Conservation (phyloP, 2,888 invertebrate genomes). For the Drosophila kanekoi region DNA sequence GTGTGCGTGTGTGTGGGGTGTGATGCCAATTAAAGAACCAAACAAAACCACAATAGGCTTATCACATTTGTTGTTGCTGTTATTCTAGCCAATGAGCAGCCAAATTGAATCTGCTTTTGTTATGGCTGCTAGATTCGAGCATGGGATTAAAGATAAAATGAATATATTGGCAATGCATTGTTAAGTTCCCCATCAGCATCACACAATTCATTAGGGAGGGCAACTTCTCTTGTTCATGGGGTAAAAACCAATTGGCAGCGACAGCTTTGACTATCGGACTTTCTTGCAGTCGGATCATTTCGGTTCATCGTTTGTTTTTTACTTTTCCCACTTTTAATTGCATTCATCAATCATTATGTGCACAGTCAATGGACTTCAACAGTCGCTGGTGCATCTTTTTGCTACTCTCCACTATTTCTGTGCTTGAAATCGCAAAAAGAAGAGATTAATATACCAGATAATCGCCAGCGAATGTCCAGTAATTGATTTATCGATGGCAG, state of each 20-base stretch:
- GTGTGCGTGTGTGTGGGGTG: constrained; percentile 15
- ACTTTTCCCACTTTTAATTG: constrained; percentile 55
- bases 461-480: constrained; percentile 61
- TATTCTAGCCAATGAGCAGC: constrained; percentile 37
- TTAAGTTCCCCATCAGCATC: background rate
- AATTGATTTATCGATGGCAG: constrained; percentile 72
- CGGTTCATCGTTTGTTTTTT: constrained; percentile 3
- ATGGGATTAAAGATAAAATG: background rate
- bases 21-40: constrained; percentile 64
- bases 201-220: too few species aligned
- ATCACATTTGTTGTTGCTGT: constrained; percentile 50
- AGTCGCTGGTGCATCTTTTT: constrained; percentile 39
- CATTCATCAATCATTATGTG: constrained; percentile 73
- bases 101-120: constrained; percentile 48
- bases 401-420: constrained; percentile 43
- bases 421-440: constrained; percentile 10
- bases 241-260: background rate
- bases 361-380: constrained; percentile 43
- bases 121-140: background rate
- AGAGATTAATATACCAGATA: constrained; percentile 45
- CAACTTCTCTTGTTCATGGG: too few species aligned
- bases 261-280: background rate
- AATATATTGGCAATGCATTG: background rate
- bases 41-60: constrained; percentile 77
- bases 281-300: background rate